Base-by-base conservation (phyloP, 37 sponge, comb jelly and placozoan genomes). In the Cliona cf. orientalis region DNA sequence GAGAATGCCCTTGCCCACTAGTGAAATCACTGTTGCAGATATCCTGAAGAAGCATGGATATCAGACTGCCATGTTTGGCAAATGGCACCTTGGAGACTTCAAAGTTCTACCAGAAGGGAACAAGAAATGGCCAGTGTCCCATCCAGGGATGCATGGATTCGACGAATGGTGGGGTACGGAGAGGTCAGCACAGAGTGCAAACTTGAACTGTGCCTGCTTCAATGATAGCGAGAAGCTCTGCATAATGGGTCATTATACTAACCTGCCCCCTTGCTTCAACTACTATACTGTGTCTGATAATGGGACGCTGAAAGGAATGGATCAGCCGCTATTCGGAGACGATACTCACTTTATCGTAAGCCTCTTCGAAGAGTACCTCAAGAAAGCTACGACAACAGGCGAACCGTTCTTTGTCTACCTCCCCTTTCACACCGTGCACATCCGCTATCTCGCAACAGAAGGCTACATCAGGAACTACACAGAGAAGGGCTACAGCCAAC, bases 91-190 rank as follows among this genome's bases (percentile, higher is more conserved):
- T 17, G 85, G 91, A 21, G 91, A 90, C 53, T 71, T 90, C 2
- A 84, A 71, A 29, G 26, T 37, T 5, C 67, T 84, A 2, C 19
- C 58, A 3, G 73, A 61, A 41, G 90, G 90, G 9, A 84, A 90
- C 62, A 40, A 45, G 31, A 90, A 90, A 40, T 90, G 90, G 90
- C 85, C 85, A 23, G 90, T 90, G 1, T 84, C 85, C 25, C 80
- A 84, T 29, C 90, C 90, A 22, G 90, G 84, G 9, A 77, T 79
- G 75, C 84, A 90, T 63, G 90, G 90, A 3, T 90, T 90, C 46
- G 81, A 84, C 36, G 72, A 78, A 5, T 90, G 90, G 89, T 75
- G 73, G 72, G 75, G 76, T 36, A 76, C 71, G 17, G 53, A 49
- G 53, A 49, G 90, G 36, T 90, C 90, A 36, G 85, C 85, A 49